phyloP scores from a whole-genome alignment of 1,140 invertebrate genomes.

The Galendromus occidentalis region DNA sequence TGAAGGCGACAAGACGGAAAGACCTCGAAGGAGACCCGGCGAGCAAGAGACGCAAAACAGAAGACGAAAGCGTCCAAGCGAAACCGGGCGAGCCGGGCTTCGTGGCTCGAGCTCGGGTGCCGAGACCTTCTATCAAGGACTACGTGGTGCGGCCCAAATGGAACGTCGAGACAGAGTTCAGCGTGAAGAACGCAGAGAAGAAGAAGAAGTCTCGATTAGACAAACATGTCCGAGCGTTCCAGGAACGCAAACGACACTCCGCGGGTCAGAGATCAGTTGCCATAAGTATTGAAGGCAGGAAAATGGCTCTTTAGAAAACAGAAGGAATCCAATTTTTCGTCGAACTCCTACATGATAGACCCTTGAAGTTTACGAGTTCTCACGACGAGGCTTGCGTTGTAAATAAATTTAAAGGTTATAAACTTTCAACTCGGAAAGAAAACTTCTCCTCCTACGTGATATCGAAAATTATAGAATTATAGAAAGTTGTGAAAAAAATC shows the following conservation, averaged over 20 bases:
- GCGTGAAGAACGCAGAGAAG: conserved; percentile 35
- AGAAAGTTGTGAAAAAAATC: too few species aligned
- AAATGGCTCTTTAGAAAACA: conserved; percentile 54
- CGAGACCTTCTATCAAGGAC: conserved; percentile 82
- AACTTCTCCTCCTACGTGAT: too few species aligned
- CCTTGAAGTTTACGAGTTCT: too few species aligned
- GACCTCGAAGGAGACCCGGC: neutral
- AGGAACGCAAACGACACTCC: conserved; percentile 58
- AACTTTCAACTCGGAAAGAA: too few species aligned
- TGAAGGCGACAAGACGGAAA: conserved; percentile 36
- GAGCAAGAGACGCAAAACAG: conserved; percentile 17
- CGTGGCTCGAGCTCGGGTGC: conserved; percentile 80
- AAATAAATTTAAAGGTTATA: too few species aligned
- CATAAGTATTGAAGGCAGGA: conserved; percentile 85
- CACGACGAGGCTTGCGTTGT: too few species aligned
- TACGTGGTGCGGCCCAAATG: conserved; percentile 85
- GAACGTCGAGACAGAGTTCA: conserved; percentile 63
- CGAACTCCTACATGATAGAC: too few species aligned
- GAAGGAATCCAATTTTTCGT: too few species aligned
- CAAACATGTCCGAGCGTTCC: conserved; percentile 68
- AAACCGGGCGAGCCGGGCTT: conserved; percentile 86
- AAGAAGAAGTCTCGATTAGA: conserved; percentile 68
- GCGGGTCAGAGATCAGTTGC: conserved; percentile 58
- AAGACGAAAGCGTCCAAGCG: conserved; percentile 25
- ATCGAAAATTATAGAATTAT: too few species aligned